A percentile compares a stretch with the other conserved stretches of the same genome.
Evolutionary conservation across 1,140 invertebrate species (phyloP).

Genomic region (Anadara kagoshimensis): DNA sequence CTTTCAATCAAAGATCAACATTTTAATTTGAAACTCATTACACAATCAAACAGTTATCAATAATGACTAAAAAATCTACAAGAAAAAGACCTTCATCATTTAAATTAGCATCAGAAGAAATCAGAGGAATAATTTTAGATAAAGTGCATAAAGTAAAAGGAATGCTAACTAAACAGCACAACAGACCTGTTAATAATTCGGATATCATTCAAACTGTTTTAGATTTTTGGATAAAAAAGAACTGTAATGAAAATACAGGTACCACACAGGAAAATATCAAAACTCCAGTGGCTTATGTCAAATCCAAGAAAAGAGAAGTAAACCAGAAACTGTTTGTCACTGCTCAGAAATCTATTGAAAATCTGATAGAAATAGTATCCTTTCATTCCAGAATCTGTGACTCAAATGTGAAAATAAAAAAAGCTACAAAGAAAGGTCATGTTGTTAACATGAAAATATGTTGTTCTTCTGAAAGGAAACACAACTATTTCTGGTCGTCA

Average conservation of each 20-base stretch:
- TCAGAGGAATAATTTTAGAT: too few relatives aligned
- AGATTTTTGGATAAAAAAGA: background rate
- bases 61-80: too few relatives aligned
- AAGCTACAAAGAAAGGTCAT: constrained; percentile 18
- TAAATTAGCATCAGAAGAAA: background rate
- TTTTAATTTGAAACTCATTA: too few relatives aligned
- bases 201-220: background rate
- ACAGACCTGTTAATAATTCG: constrained; percentile 3
- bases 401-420: background rate
- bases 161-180: background rate
- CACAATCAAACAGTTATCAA: too few relatives aligned
- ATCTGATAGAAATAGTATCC: background rate
- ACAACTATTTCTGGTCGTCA: background rate
- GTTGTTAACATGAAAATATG: background rate
- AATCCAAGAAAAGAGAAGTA: background rate
- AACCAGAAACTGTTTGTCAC: constrained; percentile 14
- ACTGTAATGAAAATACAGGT: background rate
- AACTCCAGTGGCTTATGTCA: background rate
- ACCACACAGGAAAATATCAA: too few relatives aligned
- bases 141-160: background rate
- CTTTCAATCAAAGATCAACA: too few relatives aligned
- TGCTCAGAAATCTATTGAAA: constrained; percentile 2
- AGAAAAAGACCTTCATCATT: too few relatives aligned
- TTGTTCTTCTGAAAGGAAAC: constrained; percentile 3
- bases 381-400: constrained; percentile 12